Evolutionary conservation across 2,888 invertebrate genomes (phyloP).

Genomic region (Stegophylla sp.): DNA sequence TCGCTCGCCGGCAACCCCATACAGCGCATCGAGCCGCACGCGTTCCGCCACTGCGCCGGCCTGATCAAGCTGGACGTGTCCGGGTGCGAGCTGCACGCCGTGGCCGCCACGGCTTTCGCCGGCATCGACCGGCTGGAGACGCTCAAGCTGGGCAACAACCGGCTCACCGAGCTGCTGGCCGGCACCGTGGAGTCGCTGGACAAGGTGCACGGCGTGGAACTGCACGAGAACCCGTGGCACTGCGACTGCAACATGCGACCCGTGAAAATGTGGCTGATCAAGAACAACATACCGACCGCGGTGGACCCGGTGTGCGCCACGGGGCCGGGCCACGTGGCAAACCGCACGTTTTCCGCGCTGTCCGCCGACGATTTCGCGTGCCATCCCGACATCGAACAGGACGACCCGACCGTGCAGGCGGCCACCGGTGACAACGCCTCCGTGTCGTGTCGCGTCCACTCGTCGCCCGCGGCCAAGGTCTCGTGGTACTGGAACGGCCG

Average conservation of each 20-base stretch:
- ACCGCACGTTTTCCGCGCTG: constrained; percentile 74
- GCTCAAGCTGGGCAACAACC: constrained; percentile 82
- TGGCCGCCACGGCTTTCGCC: constrained; percentile 79
- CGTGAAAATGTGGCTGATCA: constrained; percentile 79
- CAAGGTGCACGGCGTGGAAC: constrained; percentile 79
- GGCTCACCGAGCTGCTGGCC: constrained; percentile 78
- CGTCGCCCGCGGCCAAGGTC: constrained; percentile 79
- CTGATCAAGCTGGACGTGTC: constrained; percentile 85
- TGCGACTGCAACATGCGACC: constrained; percentile 84
- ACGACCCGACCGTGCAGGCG: constrained; percentile 79
- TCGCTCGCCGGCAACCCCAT: constrained; percentile 83
- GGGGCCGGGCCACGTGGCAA: constrained; percentile 74
- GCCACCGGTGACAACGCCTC: constrained; percentile 85
- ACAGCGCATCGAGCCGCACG: constrained; percentile 77
- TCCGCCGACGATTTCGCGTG: constrained; percentile 79
- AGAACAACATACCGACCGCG: constrained; percentile 79
- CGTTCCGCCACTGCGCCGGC: constrained; percentile 77
- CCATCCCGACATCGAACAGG: constrained; percentile 78
- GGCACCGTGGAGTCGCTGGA: constrained; percentile 76
- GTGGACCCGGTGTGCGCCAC: constrained; percentile 80
- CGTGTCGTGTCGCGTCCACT: constrained; percentile 80
- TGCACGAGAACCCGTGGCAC: constrained; percentile 87
- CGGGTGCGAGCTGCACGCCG: constrained; percentile 79
- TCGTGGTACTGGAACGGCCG: constrained; percentile 89
- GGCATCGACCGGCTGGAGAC: constrained; percentile 78